Evolutionary conservation across 2,113 vertebrate genomes (phyloP), one percentile per base, ranked within the genome.

Genomic region (Ornithorhynchus anatinus): DNA sequence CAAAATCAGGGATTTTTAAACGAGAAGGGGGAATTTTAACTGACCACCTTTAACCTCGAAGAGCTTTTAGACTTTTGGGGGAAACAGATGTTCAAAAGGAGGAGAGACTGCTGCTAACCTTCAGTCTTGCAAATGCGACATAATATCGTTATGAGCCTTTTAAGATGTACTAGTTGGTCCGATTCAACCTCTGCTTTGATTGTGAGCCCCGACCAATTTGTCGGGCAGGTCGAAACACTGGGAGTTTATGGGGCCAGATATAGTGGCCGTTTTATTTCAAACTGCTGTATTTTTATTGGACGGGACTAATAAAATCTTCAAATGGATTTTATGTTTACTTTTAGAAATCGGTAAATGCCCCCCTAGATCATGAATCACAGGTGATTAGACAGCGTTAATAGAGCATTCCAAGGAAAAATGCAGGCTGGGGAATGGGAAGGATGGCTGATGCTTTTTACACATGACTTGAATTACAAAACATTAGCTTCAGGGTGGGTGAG

Each of bases 221-320:
- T 75, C 59, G 77, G 58, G 43, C 50, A 59, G 53, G 35, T 40
- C 62, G 52, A 72, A 62, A 83, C 81, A 85, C 53, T 74, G 40
- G 37, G 54, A 77, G 35, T 87, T 84, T 88, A 85, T 73, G 22
- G 44, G 58, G 62, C 67, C 7, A 23, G 72, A 79, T 81, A 71
- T 87, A 73, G 37, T 59, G 73, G 33, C 43, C 67, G 22, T 68
- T 85, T 88, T 65, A 83, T 80, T 86, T 79, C 84, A 79, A 84
- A 56, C 44, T 15, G 5, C 19, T 77, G 73, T 77, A 62, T 73
- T 88, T 91, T 90, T 88, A 89, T 83, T 84, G 84, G 72, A 60
- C 59, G 70, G 38, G 2, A 25, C 74, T 84, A 86, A 90, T 90
- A 90, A 88, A 90, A 65, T 80, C 79, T 86, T 84, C 77, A 82